Percentiles rank a stretch among this genome's conserved stretches.
phyloP scores from a whole-genome alignment of 2,888 invertebrate genomes.

The Nymphalis polychloros region DNA sequence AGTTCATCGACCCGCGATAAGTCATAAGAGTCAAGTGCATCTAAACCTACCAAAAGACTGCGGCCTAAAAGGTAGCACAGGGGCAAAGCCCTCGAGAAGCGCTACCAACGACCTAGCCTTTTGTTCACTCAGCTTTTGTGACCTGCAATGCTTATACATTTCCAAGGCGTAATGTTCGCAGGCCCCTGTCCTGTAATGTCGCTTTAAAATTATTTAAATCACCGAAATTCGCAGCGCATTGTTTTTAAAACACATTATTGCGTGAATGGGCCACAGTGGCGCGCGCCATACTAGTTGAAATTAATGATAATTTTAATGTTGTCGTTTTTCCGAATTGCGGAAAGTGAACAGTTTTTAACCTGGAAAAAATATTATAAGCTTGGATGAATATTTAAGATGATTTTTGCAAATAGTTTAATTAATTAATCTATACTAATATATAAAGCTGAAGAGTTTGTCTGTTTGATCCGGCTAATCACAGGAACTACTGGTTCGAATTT shows the following conservation, averaged over 20 bases:
- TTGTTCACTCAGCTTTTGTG: conserved; percentile 24
- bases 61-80: conserved; percentile 18
- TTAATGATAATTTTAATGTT: neutral
- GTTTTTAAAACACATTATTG: conserved; percentile 10
- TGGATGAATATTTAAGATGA: too few species aligned
- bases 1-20: conserved; percentile 23
- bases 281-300: neutral
- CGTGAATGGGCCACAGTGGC: conserved; percentile 2
- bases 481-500: too few species aligned
- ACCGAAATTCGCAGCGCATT: conserved; percentile 12
- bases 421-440: too few species aligned
- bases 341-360: neutral
- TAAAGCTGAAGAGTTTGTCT: too few species aligned
- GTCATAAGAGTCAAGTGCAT: conserved; percentile 9
- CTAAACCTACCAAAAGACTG: conserved; percentile 6
- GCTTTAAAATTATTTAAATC: conserved; percentile 10
- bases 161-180: conserved; percentile 6
- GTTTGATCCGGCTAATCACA: too few species aligned
- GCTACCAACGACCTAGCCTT: conserved; percentile 13
- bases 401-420: too few species aligned
- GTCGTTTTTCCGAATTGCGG: conserved; percentile 3
- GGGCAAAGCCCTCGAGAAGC: conserved; percentile 26
- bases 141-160: neutral
- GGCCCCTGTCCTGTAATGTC: conserved; percentile 3
- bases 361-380: too few species aligned